Evolutionary conservation across 2,888 invertebrate genomes (phyloP).

Genomic region (Chalcis sispes): DNA sequence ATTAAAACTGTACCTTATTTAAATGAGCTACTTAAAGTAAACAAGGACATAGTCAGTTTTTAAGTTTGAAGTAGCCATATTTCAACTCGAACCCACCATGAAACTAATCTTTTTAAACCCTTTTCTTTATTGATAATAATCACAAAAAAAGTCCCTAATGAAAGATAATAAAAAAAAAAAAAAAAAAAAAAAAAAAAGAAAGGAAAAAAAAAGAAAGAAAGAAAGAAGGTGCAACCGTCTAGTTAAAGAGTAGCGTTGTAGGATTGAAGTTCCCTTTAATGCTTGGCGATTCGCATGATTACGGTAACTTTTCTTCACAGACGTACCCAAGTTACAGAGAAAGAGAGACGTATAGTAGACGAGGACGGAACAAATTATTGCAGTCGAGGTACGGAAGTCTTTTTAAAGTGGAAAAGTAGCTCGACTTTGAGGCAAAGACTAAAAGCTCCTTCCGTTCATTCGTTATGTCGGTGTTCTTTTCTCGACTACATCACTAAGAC

Average conservation of each 20-base stretch:
- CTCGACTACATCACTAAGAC: neutral
- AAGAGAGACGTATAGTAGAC: neutral
- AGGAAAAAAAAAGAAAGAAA: neutral
- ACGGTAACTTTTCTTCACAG: constrained; percentile 32
- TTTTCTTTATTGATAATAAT: constrained; percentile 36
- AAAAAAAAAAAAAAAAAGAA: neutral
- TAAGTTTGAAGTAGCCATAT: neutral
- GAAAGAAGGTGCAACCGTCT: neutral
- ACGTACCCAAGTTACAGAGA: constrained; percentile 2
- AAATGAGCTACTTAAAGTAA: neutral
- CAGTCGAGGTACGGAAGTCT: constrained; percentile 48
- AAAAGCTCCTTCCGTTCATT: constrained; percentile 71
- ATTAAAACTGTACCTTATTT: neutral
- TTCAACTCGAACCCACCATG: neutral
- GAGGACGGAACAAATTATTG: constrained; percentile 40
- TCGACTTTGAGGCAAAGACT: constrained; percentile 68
- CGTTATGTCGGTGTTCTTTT: constrained; percentile 60
- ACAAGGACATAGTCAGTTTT: neutral
- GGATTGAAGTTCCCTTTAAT: constrained; percentile 25
- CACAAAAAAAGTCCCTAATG: constrained; percentile 22
- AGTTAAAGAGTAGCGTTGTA: constrained; percentile 3
- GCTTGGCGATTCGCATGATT: neutral
- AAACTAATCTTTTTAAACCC: constrained; percentile 28
- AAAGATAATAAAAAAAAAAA: constrained; percentile 30
- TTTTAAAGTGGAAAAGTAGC: constrained; percentile 57